Evolutionary conservation across 1,140 invertebrate genomes (phyloP), one percentile per base, ranked within the genome.

Genomic region (Leucophenga varia): DNA sequence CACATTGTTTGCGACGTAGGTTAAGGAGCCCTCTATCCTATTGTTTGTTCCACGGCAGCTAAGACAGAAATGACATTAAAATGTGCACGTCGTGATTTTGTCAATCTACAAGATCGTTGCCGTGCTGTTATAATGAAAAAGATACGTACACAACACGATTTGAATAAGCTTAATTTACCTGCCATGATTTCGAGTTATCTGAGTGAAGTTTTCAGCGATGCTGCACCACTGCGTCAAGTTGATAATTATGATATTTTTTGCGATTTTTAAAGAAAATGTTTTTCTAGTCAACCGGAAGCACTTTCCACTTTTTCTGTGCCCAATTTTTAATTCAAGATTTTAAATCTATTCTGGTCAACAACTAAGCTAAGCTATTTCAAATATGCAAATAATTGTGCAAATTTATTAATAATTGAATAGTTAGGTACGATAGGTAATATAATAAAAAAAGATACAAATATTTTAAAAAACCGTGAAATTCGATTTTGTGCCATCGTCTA

Each of bases 11-110:
- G n/a, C n/a, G n/a, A n/a, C n/a, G n/a, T 39, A 74, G 69, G 55
- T 74, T 10, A 49, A 60, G 21, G 82, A 86, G 44, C 80, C 83
- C 75, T 89, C 1, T 89, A 83, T 71, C 87, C 87, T 3, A 81
- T 87, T 25, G 78, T 88, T 2, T 83, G 83, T 52, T 88, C 86
- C 2, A 89, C 87, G 0, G 86, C 87, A 0, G 86, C 86, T 14
- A 89, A 87, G 72, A 89, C 86, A 3, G 82, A 86, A 75, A 87
- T 89, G 83, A 79, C 80, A 0, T 57, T 88, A 0, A 77, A 76
- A 10, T 61, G 72, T 4, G 80, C 81, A 19, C 78, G 78, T 43
- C 56, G 85, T 19, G 83, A 84, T 51, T 88, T 85, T 60, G 76
- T 81, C 0, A 86, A 80, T 64, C 75, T 89, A 5, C 85, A 88